These are phyloP conservation scores for Philopotamus ludificatus DNA, from an alignment of 1,140 invertebrate species.

Conservation along the genomic window DNA sequence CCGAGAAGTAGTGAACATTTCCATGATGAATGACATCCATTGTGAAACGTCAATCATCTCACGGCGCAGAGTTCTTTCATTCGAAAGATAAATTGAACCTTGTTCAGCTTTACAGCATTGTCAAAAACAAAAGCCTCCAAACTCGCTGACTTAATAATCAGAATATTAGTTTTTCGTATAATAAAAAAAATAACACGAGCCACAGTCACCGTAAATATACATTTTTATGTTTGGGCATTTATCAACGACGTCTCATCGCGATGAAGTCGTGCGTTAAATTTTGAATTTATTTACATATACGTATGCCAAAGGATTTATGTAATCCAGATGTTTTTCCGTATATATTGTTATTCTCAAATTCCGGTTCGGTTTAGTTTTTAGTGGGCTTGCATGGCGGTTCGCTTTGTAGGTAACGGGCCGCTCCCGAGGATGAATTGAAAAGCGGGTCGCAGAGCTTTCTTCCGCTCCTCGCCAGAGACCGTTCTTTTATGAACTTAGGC, in stretches of 20 bases:
- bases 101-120: slow-evolving; percentile 17
- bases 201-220: no score
- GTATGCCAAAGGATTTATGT: no score
- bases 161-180: background rate
- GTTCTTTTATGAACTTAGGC: slow-evolving; percentile 39
- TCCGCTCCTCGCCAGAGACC: slow-evolving; percentile 24
- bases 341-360: no score
- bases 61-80: slow-evolving; percentile 1
- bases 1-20: slow-evolving; percentile 21
- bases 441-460: slow-evolving; percentile 33
- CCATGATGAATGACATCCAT: slow-evolving; percentile 23
- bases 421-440: slow-evolving; percentile 31
- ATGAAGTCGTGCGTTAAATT: background rate
- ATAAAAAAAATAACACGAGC: no score
- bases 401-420: background rate
- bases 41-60: slow-evolving; percentile 24
- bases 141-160: background rate
- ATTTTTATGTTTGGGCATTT: slow-evolving; percentile 7
- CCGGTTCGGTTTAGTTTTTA: background rate
- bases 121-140: slow-evolving; percentile 17
- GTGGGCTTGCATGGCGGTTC: no score
- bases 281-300: no score
- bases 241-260: background rate
- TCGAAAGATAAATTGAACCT: slow-evolving; percentile 15
- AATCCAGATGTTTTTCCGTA: no score